Base-by-base conservation (phyloP, 2,113 vertebrate species). In the Leiothrix lutea region DNA sequence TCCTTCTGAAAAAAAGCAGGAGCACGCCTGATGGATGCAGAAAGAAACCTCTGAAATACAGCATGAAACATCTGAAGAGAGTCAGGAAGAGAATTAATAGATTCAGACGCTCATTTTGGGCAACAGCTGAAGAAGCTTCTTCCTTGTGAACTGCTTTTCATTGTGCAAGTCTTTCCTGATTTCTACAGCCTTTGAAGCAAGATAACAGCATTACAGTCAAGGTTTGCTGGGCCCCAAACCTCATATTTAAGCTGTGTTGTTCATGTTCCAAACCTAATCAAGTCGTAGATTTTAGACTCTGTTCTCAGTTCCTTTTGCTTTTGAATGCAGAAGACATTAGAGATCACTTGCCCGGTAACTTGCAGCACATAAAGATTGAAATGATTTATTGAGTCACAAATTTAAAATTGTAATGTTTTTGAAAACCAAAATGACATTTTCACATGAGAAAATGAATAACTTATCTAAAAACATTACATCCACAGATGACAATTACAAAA, bases 1-100 rank as follows among this genome's bases (percentile, higher is more conserved):
- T 44, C 31, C 57, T 57, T 62, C 47, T 54, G 14, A 73, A 71
- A 50, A 53, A 54, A 38, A 35, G 2, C 16, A 75, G 14, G 36
- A 54, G 4, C 5, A 4, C 38, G 29, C 14, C 33, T 84, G 2
- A 25, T 18, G 0, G 7, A 24, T 29, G 0, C 14, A 92, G 14
- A 1, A 67, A 33, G 29, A 89, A 81, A 81, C 12, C n/a, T 48
- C 61, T 38, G 61, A 85, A 78, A 80, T 42, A 40, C 16, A 71
- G 14, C 24, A 45, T 48, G 13, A 75, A 75, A 75, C 48, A 86
- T 24, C 35, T 77, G 61, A 93, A 80, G 36, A 35, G 26, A 44
- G 35, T 60, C 19, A 67, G 45, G 19, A 11, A 65, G 33, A 71
- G 19, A 54, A 67, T 86, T 65, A 45, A 42, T 42, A 65, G 31